Conservation (phyloP, 2,797 vertebrate species). For the Masticophis lateralis region DNA sequence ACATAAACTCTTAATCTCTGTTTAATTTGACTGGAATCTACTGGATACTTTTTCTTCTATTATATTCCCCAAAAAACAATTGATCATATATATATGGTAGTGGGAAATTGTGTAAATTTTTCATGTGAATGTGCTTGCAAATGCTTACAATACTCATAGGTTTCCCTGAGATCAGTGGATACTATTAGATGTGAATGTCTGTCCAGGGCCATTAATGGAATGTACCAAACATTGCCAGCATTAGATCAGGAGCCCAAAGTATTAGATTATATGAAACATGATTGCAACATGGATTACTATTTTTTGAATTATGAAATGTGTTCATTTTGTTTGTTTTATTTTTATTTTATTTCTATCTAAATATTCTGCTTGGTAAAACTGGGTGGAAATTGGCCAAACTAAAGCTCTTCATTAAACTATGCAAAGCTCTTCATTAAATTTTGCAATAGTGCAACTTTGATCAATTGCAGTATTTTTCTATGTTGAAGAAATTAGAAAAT, state of each 20-base stretch:
- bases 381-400: not conserved
- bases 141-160: not conserved
- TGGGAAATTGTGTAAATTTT: not conserved
- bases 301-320: not conserved
- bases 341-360: not conserved
- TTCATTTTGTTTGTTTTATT: not conserved
- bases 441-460: not conserved
- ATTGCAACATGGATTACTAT: not conserved
- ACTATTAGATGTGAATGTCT: not conserved
- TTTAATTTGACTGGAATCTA: not conserved
- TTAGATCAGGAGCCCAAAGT: not conserved
- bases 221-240: not conserved
- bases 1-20: not conserved
- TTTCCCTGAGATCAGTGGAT: not conserved
- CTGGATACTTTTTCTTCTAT: not conserved
- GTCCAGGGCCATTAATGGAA: not conserved
- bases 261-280: not conserved
- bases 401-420: not conserved
- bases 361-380: not conserved
- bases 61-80: not conserved
- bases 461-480: not conserved
- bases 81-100: not conserved
- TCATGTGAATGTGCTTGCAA: not conserved
- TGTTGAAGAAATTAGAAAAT: not conserved
- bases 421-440: not conserved